Base-by-base conservation (phyloP, 2,113 vertebrate genomes). In the Siniperca knerii region DNA sequence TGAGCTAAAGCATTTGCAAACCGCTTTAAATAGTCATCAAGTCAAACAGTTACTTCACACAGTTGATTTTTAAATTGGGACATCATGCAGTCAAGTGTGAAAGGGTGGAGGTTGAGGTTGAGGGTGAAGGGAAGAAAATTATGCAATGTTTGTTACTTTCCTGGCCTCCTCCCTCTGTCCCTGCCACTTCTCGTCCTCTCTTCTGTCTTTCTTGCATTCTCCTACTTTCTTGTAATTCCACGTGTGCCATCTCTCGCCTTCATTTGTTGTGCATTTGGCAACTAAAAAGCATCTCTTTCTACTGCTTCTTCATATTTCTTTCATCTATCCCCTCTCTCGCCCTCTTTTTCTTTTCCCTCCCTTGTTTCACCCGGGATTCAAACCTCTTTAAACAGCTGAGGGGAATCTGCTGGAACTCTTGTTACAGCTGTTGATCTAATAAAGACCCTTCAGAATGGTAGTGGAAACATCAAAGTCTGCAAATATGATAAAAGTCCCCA, bases 381-480 rank as follows among this genome's bases (percentile, higher is more conserved):
- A 73, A 71, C 70, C 75, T 86, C 35, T 89, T 85, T 61, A 89
- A 83, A 78, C 64, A 79, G 79, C 86, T 86, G 67, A 79, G 44
- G 80, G 77, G 68, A 57, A 68, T 75, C 78, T 77, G 55, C 72
- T 48, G 62, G 35, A 85, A 83, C 70, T 88, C 85, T 79, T 72
- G 74, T 77, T 90, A 77, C 81, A 82, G 82, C 85, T 86, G 75
- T 89, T 90, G 77, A 85, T 90, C 67, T 65, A 85, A 85, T 90
- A 83, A 90, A 86, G 77, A 87, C 62, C 84, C 67, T 58, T 73
- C 77, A 85, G 70, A 84, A 73, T 61, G 10, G 9, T 33, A 37
- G 71, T 65, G 83, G 68, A 81, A 88, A 91, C 88, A 90, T 90
- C 85, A 89, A 92, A 89, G 87, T 90, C 67, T 3, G 12, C 66